Percentiles rank a stretch among this genome's conserved stretches.
Conservation (phyloP, 2,797 vertebrate species). For the Periparus ater region DNA sequence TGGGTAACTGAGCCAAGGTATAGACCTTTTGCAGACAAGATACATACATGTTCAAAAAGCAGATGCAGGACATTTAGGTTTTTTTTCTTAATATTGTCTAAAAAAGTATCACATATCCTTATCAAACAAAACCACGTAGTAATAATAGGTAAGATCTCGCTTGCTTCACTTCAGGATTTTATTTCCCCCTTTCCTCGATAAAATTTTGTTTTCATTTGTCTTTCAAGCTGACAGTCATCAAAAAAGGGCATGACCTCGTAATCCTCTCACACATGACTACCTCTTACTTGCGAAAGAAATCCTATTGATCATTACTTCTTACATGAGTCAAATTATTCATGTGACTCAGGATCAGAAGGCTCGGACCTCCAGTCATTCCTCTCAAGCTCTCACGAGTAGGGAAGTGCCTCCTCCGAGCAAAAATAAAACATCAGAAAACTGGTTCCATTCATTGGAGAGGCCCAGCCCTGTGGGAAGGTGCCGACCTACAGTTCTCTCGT, state of each 20-base stretch:
- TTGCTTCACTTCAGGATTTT: not conserved
- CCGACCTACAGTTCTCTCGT: not conserved
- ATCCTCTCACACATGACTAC: constrained; percentile 20
- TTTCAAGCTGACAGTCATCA: not conserved
- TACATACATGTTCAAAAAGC: constrained; percentile 65
- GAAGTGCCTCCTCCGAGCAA: not conserved
- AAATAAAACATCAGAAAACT: not conserved
- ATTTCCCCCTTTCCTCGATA: not conserved
- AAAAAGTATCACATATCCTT: not conserved
- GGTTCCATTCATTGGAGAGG: not conserved
- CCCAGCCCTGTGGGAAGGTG: not conserved
- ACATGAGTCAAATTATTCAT: not conserved
- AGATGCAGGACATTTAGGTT: constrained; percentile 50
- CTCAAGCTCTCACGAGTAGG: not conserved
- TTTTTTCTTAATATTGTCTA: constrained; percentile 45
- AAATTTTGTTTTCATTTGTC: constrained; percentile 26
- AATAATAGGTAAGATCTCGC: not conserved
- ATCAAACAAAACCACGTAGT: not conserved
- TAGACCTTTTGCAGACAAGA: constrained; percentile 68
- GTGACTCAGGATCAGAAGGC: constrained; percentile 25
- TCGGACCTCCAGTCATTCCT: not conserved
- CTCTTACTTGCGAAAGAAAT: constrained; percentile 7
- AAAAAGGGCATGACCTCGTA: not conserved
- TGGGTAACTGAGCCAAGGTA: constrained; percentile 74
- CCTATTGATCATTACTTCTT: constrained; percentile 19